Percentiles rank a stretch among this genome's conserved stretches.
These are phyloP conservation scores for Variabilichromis moorii DNA, from an alignment of 2,113 vertebrate species.

Conservation along the genomic window DNA sequence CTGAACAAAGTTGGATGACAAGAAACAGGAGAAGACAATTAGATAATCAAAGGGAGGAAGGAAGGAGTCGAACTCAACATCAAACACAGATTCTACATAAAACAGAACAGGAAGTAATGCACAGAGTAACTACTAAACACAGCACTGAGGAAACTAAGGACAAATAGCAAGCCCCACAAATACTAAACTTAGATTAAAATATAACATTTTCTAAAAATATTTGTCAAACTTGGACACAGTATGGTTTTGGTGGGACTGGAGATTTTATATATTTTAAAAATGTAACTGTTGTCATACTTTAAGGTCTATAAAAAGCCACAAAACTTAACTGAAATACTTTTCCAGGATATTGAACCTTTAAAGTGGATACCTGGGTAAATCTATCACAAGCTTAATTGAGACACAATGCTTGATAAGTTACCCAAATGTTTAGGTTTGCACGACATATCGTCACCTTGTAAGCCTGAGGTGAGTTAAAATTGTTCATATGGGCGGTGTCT, in stretches of 20 bases:
- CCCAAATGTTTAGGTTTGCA: background rate
- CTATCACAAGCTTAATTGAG: background rate
- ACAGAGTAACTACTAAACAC: background rate
- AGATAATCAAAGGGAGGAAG: background rate
- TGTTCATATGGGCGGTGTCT: background rate
- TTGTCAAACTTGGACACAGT: background rate
- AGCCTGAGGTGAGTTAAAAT: background rate
- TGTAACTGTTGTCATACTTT: background rate
- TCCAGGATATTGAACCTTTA: background rate
- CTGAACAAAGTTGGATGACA: background rate
- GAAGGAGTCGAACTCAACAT: background rate
- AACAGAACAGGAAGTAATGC: background rate
- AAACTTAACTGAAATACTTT: background rate
- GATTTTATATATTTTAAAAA: background rate
- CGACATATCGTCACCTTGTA: background rate
- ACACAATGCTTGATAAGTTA: background rate
- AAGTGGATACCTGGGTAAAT: background rate
- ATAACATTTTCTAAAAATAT: background rate
- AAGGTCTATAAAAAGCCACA: background rate
- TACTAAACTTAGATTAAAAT: background rate
- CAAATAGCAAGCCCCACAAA: background rate
- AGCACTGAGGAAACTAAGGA: background rate
- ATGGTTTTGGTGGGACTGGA: background rate
- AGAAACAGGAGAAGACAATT: background rate
- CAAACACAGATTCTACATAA: background rate